Evolutionary conservation across 2,797 vertebrate genomes (phyloP), one percentile per base, ranked within the genome.

Genomic region (Chromis chromis): DNA sequence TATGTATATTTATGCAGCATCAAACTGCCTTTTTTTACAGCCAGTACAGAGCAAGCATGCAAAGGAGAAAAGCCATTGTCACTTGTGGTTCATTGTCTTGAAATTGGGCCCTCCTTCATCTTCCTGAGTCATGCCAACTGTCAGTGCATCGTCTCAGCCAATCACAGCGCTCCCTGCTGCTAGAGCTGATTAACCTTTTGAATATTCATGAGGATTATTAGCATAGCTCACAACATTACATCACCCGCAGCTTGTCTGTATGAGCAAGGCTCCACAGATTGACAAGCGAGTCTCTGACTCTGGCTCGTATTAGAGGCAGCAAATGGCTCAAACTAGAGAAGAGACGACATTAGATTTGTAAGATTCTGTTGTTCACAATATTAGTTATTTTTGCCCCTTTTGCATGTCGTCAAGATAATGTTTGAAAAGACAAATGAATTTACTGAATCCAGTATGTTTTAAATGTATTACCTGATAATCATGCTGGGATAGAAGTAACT

Each of bases 151-250:
- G 46, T 68, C 56, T 78, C 68, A 70, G 67, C 90, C 88, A 86
- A 89, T 90, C 77, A 33, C 65, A 55, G 57, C 22, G 14, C 61
- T 39, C 24, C 58, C 57, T 71, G 52, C 78, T 58, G 61, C 40
- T 31, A 16, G 76, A 84, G 81, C 76, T 65, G 68, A 89, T 84
- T 86, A 86, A 31, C 31, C 2, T 27, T 17, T 58, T 82, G 81
- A 87, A 87, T 91, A 89, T 91, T 89, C 81, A 87, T 87, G 70
- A 85, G 67, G 70, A 59, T 74, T 71, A 78, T 87, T 79, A 59
- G 65, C 57, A 78, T 76, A 69, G 70, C 77, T 88, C 64, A 61
- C 52, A 78, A 70, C 60, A 62, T 89, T 78, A 88, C 83, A 73
- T 85, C 85, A 89, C 59, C 79, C 76, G 49, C 81, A 54, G 76